Evolutionary conservation across 1,140 invertebrate species (phyloP).

Genomic region (Drosophila melanica): DNA sequence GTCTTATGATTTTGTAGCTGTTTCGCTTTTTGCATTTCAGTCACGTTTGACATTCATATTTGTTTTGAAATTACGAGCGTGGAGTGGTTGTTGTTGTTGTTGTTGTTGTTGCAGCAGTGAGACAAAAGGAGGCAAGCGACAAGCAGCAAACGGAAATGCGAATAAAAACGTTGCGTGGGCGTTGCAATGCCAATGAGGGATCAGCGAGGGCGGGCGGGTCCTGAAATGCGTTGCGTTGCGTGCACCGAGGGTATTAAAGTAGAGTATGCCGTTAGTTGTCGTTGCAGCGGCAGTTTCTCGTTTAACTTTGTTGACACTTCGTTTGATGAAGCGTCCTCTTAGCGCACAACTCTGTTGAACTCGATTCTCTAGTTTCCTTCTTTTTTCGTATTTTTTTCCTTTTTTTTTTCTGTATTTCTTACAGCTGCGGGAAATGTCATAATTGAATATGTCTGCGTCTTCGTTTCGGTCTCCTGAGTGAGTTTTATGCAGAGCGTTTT

Average conservation of each 20-base stretch:
- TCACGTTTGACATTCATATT: constrained; percentile 79
- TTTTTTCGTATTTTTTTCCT: neutral
- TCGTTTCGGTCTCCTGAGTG: constrained; percentile 23
- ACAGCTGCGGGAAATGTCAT: constrained; percentile 15
- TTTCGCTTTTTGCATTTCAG: constrained; percentile 62
- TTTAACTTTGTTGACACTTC: constrained; percentile 76
- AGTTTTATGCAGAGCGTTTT: constrained; percentile 49
- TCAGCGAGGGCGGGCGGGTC: neutral
- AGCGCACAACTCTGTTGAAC: constrained; percentile 21
- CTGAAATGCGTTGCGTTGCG: constrained; percentile 34
- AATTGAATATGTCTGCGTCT: constrained; percentile 42
- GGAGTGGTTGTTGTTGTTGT: constrained; percentile 30
- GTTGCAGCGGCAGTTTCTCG: constrained; percentile 67
- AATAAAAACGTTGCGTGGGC: constrained; percentile 18
- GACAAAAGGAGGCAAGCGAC: neutral
- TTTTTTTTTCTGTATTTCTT: too few species aligned
- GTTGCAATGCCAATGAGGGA: constrained; percentile 6
- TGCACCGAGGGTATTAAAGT: constrained; percentile 56
- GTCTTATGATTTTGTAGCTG: constrained; percentile 16
- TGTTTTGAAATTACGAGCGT: constrained; percentile 68
- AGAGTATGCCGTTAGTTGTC: constrained; percentile 46
- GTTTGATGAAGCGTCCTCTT: constrained; percentile 68
- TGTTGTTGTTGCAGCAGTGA: constrained; percentile 25
- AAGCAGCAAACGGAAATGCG: constrained; percentile 20
- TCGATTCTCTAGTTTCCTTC: constrained; percentile 2